These are phyloP conservation scores for Phaedon cochleariae DNA, from an alignment of 2,888 invertebrate genomes.

Conservation along the genomic window DNA sequence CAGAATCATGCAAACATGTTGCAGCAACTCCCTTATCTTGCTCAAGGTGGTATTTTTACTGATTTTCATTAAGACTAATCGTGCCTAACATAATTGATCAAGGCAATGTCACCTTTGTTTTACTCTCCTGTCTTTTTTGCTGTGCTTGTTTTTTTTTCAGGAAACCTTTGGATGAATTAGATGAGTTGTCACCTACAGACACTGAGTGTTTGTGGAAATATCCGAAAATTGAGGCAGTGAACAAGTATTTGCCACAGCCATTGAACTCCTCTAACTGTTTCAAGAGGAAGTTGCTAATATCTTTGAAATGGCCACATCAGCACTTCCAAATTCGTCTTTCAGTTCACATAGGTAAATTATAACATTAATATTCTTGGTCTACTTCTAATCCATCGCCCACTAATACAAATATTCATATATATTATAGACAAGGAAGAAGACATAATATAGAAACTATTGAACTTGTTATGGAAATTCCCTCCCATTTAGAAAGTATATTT, in stretches of 20 bases:
- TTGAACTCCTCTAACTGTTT: neutral
- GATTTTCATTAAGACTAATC: neutral
- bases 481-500: too few relatives aligned
- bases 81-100: neutral
- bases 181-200: neutral
- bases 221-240: neutral
- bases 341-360: neutral
- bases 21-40: neutral
- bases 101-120: too few relatives aligned
- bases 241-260: neutral
- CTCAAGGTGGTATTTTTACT: constrained; percentile 4
- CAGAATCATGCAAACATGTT: neutral
- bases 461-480: too few relatives aligned
- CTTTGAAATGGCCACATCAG: constrained; percentile 5
- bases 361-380: too few relatives aligned
- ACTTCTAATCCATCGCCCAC: too few relatives aligned
- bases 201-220: neutral
- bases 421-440: neutral
- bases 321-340: constrained; percentile 27
- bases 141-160: neutral
- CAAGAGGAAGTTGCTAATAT: neutral
- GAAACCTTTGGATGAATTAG: neutral
- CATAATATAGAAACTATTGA: too few relatives aligned
- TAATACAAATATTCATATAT: too few relatives aligned
- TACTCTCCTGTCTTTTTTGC: neutral